These are phyloP conservation scores for Agraylea sexmaculata DNA, from an alignment of 1,140 invertebrate species.

Conservation along the genomic window DNA sequence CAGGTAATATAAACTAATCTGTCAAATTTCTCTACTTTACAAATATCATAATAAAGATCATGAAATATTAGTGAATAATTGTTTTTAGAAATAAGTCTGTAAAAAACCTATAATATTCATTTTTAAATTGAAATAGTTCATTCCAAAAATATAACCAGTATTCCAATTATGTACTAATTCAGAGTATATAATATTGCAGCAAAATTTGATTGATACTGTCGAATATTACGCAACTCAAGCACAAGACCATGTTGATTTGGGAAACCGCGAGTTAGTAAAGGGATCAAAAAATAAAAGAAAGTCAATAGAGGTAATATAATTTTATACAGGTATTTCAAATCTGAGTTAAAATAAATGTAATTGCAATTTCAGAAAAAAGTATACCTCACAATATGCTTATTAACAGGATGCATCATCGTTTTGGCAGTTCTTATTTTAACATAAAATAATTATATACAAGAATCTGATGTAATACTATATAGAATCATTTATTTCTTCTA, in stretches of 20 bases:
- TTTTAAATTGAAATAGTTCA: conserved; percentile 4
- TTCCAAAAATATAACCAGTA: neutral
- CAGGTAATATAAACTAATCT: conserved; percentile 41
- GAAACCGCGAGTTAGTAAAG: conserved; percentile 37
- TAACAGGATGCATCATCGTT: conserved; percentile 27
- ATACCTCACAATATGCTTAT: conserved; percentile 27
- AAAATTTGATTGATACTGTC: conserved; percentile 57
- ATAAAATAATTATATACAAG: neutral
- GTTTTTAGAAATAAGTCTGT: neutral
- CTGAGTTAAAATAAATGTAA: neutral
- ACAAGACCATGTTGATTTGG: conserved; percentile 47
- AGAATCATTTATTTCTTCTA: conserved; percentile 22
- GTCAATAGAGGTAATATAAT: conserved; percentile 27
- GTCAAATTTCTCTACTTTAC: conserved; percentile 7
- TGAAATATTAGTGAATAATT: conserved; percentile 7
- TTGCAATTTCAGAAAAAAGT: conserved; percentile 30
- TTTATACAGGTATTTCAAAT: neutral
- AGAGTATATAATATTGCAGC: conserved; percentile 36
- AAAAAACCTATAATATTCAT: neutral
- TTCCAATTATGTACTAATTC: too few relatives aligned
- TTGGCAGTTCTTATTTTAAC: conserved; percentile 24
- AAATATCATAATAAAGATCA: conserved; percentile 3
- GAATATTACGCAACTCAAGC: conserved; percentile 60
- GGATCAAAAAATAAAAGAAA: conserved; percentile 28
- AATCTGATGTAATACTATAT: neutral